Evolutionary conservation across 64 coral and sea anemone genomes (phyloP), one percentile per base, ranked within the genome.

Genomic region (Anthopleura sola): DNA sequence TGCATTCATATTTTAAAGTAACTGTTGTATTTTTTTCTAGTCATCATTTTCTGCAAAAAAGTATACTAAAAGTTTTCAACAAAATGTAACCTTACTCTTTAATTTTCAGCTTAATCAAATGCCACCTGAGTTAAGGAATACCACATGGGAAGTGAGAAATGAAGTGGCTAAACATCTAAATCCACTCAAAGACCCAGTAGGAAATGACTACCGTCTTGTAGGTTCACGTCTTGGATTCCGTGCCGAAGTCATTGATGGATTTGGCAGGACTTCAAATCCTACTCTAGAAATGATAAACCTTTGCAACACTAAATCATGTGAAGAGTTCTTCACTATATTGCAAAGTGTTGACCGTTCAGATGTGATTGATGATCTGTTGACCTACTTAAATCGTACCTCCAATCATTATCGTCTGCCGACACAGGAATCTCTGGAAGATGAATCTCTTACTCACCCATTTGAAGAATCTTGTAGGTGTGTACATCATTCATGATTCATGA

Each of bases 161-260:
- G 78, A 96, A 49, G 82, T 96, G 54, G 78, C 90, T 9, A 90
- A 48, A 31, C 36, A 15, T 36, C 69, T 96, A 24, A 87, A 96
- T 48, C 86, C 60, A 13, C 84, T 40, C 19, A 96, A 87, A 84
- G 64, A 84, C n/a, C 80, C 33, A 66, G 4, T 15, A 37, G 86
- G 83, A 47, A 80, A 83, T 86, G 94, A 96, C 34, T 96, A 90
- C 86, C 87, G 90, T 8, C 31, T 86, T 53, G 87, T 96, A 37
- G 83, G 90, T 4, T 96, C 94, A 31, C 78, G 84, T 19, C 82
- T 96, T 1, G 48, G 44, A 18, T 87, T 96, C 77, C 74, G 68
- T 32, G n/a, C 21, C 6, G 56, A 19, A 5, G 58, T 87, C 23
- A 92, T 96, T 83, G 49, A 60, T 9, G n/a, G 10, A 3, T 69